Base-by-base conservation (phyloP, 2,797 vertebrate species). In the Vipera ursinii region DNA sequence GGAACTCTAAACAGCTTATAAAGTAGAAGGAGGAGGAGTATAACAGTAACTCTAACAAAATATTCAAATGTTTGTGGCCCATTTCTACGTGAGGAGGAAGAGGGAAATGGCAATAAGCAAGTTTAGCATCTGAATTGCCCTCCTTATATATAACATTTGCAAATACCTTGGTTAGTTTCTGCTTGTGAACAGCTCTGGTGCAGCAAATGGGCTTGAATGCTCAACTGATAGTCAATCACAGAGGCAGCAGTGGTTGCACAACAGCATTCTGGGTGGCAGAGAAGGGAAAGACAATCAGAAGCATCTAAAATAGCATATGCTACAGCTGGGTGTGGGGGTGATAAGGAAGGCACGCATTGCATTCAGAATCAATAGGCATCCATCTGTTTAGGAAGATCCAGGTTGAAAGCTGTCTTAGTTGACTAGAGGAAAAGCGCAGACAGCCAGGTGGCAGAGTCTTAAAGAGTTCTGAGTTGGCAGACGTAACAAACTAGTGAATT, bases 171-270 rank as follows among this genome's bases (percentile, higher is more conserved):
- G 73, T n/a, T 93, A 22, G 91, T 90, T 65, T 94, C 91, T 63
- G 91, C 86, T 53, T 93, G 78, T 22, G 89, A 89, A 90, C 65
- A 94, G 91, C 55, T 95, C 88, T 92, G 89, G 17, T 92, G 88
- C 91, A 94, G 94, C 86, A 93, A 93, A 78, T 92, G 87, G 90
- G 93, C 92, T 78, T 92, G 53, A 86, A 93, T 92, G 85, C 88
- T 94, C 93, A 93, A 12, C 4, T 92, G 91, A 61, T 44, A 86
- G 82, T 94, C 92, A 91, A 94, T 95, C 63, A 94, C 55, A 13
- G 86, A 56, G 78, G 78, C 48, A 87, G 87, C 65, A 32, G 96
- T 95, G 60, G 94, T 91, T 32, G 93, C 96, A 96, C 92, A 96
- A 89, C 14, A 95, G 86, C 86, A 78, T 55, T 92, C 93, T 93